These are phyloP conservation scores for Sylvia atricapilla DNA, from an alignment of 2,113 vertebrate species.

Conservation along the genomic window DNA sequence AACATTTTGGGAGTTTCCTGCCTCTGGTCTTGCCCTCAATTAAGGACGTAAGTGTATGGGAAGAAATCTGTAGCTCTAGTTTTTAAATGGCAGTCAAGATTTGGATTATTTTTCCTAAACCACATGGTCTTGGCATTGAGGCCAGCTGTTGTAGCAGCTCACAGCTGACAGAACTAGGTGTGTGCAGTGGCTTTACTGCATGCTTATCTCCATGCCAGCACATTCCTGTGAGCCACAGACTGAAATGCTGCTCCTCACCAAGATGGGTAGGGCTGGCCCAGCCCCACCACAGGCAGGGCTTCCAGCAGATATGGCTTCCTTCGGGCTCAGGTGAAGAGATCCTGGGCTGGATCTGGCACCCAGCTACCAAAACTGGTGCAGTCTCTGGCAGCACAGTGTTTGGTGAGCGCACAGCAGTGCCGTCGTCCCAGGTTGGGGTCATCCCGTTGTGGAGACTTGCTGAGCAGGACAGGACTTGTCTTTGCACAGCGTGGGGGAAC, in stretches of 20 bases:
- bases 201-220: accelerated
- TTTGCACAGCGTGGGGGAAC: no score
- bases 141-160: no score
- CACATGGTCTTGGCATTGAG: accelerated
- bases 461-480: not conserved
- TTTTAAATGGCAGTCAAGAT: not conserved
- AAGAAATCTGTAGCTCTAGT: not conserved
- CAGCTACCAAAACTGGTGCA: accelerated
- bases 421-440: accelerated
- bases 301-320: not conserved
- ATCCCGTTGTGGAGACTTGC: accelerated
- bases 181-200: accelerated
- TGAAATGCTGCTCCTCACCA: accelerated
- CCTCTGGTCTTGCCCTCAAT: not conserved
- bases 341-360: not conserved
- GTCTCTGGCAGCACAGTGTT: accelerated
- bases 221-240: no score
- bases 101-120: not conserved
- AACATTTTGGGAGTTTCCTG: accelerated
- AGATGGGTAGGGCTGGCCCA: accelerated
- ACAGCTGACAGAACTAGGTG: accelerated
- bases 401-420: no score
- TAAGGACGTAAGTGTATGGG: not conserved
- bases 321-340: not conserved
- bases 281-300: accelerated